These are phyloP conservation scores for Crotophaga sulcirostris DNA, from an alignment of 2,113 vertebrate species.

Conservation along the genomic window DNA sequence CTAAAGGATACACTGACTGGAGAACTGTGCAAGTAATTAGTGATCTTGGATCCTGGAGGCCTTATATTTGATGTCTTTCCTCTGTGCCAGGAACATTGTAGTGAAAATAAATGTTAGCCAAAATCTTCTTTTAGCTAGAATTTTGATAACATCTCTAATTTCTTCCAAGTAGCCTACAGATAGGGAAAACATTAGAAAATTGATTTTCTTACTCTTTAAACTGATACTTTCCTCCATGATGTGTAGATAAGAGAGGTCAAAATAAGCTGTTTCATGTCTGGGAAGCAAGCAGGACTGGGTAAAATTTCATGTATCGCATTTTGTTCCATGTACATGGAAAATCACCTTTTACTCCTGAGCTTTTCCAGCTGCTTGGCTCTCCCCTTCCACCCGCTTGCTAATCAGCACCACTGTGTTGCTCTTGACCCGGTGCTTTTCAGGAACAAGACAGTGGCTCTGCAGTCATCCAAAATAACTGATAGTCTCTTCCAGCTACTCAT, in stretches of 20 bases:
- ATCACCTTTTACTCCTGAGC: neutral
- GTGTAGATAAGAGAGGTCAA: neutral
- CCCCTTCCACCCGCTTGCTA: fast-evolving
- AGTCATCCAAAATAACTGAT: neutral
- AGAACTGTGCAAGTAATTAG: neutral
- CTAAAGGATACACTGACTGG: neutral
- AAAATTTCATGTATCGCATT: neutral
- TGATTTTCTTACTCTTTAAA: neutral
- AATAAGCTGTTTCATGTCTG: neutral
- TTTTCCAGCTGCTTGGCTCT: neutral
- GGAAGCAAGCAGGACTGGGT: neutral
- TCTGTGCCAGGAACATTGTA: neutral
- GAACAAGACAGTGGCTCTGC: fast-evolving
- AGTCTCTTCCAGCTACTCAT: neutral
- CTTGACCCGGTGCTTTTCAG: neutral
- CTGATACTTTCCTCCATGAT: neutral
- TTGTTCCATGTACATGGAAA: neutral
- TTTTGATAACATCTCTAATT: neutral
- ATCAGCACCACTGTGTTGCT: neutral
- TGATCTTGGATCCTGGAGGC: neutral
- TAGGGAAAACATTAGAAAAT: neutral
- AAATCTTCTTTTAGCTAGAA: neutral
- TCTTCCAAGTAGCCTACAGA: neutral
- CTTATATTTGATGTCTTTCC: neutral
- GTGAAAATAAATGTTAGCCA: neutral